Conservation (phyloP, 2,797 vertebrate genomes). For the Betta splendens region DNA sequence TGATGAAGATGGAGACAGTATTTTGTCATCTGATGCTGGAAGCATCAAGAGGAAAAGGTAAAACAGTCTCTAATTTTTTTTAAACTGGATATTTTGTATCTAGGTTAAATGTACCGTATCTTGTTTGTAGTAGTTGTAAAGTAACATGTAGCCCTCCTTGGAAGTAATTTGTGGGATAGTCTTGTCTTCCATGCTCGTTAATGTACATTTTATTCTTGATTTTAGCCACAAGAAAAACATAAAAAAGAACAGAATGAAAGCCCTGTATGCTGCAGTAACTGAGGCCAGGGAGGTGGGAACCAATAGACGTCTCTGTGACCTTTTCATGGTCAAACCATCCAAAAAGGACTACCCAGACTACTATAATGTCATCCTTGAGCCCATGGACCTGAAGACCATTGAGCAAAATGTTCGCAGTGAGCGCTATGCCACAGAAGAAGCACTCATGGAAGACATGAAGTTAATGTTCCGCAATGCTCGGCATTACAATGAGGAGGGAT, state of each 20-base stretch:
- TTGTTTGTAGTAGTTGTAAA: no score
- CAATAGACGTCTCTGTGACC: conserved; percentile 91
- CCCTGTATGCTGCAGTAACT: conserved; percentile 88
- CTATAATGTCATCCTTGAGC: conserved; percentile 97
- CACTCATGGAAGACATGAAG: conserved; percentile 93
- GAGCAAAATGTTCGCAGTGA: conserved; percentile 93
- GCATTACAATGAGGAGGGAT: conserved; percentile 99
- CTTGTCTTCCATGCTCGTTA: not conserved
- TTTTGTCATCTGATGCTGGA: conserved; percentile 93
- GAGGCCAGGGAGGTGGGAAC: conserved; percentile 89
- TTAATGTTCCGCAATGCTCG: conserved; percentile 98
- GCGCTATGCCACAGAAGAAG: conserved; percentile 90
- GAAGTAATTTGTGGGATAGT: no score
- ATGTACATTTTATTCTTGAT: not conserved
- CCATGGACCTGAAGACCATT: conserved; percentile 97
- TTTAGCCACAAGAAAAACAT: conserved; percentile 94
- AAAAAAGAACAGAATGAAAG: conserved; percentile 95
- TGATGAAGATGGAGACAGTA: conserved; percentile 94
- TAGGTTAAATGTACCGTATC: no score
- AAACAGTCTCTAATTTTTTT: not conserved
- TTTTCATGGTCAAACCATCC: conserved; percentile 98
- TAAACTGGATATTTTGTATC: not conserved
- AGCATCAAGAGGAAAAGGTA: conserved; percentile 95
- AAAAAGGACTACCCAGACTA: conserved; percentile 99
- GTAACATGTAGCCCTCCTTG: no score